phyloP scores from a whole-genome alignment of 2,113 vertebrate genomes.

The Channa argus region DNA sequence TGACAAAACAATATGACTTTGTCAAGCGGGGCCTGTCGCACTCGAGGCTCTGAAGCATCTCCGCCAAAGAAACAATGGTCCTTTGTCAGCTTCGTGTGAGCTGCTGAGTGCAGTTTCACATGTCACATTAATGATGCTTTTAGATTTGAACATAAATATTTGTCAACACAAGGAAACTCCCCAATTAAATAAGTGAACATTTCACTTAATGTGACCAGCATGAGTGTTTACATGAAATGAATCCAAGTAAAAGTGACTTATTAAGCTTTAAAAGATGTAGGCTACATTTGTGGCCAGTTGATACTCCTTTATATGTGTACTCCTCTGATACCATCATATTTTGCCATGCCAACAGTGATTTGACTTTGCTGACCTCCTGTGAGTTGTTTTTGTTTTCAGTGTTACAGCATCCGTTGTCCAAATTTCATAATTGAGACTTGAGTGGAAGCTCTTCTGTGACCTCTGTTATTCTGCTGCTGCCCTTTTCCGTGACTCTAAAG shows the following conservation, averaged over 20 bases:
- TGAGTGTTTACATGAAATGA: conserved; percentile 2
- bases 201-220: background rate
- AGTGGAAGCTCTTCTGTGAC: background rate
- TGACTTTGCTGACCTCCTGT: background rate
- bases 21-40: conserved; percentile 30
- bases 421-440: conserved; percentile 4
- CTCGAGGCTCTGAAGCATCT: conserved; percentile 37
- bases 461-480: background rate
- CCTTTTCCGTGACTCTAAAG: background rate
- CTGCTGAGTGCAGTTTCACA: conserved; percentile 52
- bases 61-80: conserved; percentile 50
- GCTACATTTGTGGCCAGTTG: background rate
- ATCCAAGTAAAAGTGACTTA: background rate
- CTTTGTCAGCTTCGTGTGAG: conserved; percentile 45
- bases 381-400: no score
- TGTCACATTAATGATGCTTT: conserved; percentile 46
- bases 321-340: background rate
- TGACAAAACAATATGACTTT: conserved; percentile 57
- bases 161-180: background rate
- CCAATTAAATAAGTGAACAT: background rate
- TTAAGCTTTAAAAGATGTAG: background rate
- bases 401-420: no score
- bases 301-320: background rate
- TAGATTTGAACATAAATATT: conserved; percentile 38
- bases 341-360: background rate